Base-by-base conservation (phyloP, 2,113 vertebrate species). In the Eurypyga helias region DNA sequence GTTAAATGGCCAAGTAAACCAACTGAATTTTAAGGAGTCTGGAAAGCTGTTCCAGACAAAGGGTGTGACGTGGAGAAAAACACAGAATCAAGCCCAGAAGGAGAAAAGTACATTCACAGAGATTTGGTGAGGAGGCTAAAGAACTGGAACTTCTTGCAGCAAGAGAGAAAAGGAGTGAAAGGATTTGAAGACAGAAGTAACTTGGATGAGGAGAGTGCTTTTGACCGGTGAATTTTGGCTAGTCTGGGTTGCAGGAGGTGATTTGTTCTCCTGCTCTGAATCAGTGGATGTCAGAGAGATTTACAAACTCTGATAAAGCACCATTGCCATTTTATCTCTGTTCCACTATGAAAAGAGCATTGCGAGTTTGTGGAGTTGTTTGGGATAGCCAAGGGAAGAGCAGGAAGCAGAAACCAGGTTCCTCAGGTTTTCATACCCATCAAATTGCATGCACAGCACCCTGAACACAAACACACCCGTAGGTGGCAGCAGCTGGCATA, bases 1-100 rank as follows among this genome's bases (percentile, higher is more conserved):
- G 82, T 77, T 90, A 91, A 92, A 93, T 76, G 83, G 87, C 83
- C 93, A 94, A 84, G 73, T 61, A 75, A 96, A 95, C 52, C 69
- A 93, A 65, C 67, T 76, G 92, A 92, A 91, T 95, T 87, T 95
- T 84, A 91, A 94, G 77, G 69, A 84, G 78, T 57, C 29, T 79
- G 52, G 45, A 71, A 79, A 34, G 83, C 77, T 80, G 45, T 87
- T 94, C 77, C 61, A 92, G 72, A 71, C 0, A 0, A 81, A 65
- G 54, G 19, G 18, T 91, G 19, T 65, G 61, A 95, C 0, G 0
- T 43, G 62, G 49, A 72, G 57, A n/a, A 54, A 87, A 84, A 67
- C 1, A 76, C 31, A 95, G 41, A 80, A 80, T 82, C 38, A 7
- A 76, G 25, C 43, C 19, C 83, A 79, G 69, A 58, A 89, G 61